A percentile compares a stretch with the other conserved stretches of the same genome.
Evolutionary conservation across 2,113 vertebrate species (phyloP).

Genomic region (Brevimyrus niger): DNA sequence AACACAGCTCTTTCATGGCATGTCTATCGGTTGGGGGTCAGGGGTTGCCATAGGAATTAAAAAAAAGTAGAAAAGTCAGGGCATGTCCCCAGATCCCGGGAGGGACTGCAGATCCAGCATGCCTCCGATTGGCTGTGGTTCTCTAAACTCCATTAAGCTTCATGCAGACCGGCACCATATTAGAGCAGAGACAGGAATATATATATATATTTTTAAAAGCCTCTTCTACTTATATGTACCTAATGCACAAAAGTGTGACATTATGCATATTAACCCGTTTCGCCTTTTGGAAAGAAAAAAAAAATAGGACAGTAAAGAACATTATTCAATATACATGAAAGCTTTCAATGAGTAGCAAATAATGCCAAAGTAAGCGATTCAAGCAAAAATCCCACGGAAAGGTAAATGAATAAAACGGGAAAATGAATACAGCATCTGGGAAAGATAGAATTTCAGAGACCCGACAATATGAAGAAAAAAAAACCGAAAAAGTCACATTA

Average conservation of each 20-base stretch:
- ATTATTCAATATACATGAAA: neutral
- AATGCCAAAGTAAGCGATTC: neutral
- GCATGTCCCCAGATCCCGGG: neutral
- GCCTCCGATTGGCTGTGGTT: neutral
- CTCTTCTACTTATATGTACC: neutral
- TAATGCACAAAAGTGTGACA: neutral
- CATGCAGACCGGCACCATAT: neutral
- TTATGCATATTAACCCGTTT: neutral
- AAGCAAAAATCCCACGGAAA: neutral
- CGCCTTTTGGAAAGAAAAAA: neutral
- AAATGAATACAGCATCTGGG: neutral
- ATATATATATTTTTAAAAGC: neutral
- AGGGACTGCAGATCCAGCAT: neutral
- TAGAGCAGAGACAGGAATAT: neutral
- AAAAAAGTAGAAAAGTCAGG: neutral
- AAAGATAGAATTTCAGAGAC: neutral
- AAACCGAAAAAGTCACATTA: neutral
- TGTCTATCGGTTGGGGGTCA: neutral
- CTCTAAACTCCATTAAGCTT: neutral
- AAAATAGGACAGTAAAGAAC: neutral
- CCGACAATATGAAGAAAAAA: neutral
- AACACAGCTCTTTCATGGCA: neutral
- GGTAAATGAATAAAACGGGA: neutral
- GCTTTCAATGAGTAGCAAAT: neutral
- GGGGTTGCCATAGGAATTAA: neutral